These are phyloP conservation scores for Theocolax elegans DNA, from an alignment of 1,140 invertebrate genomes.

Conservation along the genomic window DNA sequence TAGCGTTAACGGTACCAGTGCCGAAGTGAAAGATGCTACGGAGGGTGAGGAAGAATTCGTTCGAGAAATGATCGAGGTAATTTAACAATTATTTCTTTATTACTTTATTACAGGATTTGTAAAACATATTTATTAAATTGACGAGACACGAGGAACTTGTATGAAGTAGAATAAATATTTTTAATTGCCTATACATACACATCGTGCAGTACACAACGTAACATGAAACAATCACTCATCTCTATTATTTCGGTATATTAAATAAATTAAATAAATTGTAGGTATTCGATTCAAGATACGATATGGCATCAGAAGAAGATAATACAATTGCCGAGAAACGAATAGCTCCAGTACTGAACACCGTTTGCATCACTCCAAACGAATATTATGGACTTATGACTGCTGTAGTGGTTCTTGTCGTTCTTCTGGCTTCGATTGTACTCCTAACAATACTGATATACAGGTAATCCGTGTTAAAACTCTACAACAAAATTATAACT, in stretches of 20 bases:
- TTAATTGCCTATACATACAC: not conserved
- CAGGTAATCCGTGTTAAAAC: slow-evolving; percentile 71
- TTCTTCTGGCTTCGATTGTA: slow-evolving; percentile 75
- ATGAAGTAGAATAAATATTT: not conserved
- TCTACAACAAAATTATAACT: too few relatives aligned
- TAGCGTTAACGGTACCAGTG: slow-evolving; percentile 47
- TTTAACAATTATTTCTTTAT: too few relatives aligned
- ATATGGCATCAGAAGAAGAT: slow-evolving; percentile 67
- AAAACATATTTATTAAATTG: not conserved
- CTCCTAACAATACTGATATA: slow-evolving; percentile 76
- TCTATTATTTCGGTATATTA: not conserved
- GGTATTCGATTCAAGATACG: slow-evolving; percentile 78
- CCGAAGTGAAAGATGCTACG: slow-evolving; percentile 22
- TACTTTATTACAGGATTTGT: not conserved
- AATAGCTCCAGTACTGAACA: slow-evolving; percentile 63
- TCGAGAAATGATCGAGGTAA: slow-evolving; percentile 86
- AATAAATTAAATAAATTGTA: slow-evolving; percentile 45
- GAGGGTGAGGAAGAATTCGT: slow-evolving; percentile 75
- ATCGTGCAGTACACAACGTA: too few relatives aligned
- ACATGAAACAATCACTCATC: not conserved
- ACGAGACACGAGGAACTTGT: too few relatives aligned
- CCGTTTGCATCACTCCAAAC: slow-evolving; percentile 77
- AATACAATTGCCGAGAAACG: slow-evolving; percentile 70
- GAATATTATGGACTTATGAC: slow-evolving; percentile 83
- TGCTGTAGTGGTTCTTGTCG: slow-evolving; percentile 76